These are phyloP conservation scores for Corythaixoides concolor DNA, from an alignment of 2,113 vertebrate genomes.

Conservation along the genomic window DNA sequence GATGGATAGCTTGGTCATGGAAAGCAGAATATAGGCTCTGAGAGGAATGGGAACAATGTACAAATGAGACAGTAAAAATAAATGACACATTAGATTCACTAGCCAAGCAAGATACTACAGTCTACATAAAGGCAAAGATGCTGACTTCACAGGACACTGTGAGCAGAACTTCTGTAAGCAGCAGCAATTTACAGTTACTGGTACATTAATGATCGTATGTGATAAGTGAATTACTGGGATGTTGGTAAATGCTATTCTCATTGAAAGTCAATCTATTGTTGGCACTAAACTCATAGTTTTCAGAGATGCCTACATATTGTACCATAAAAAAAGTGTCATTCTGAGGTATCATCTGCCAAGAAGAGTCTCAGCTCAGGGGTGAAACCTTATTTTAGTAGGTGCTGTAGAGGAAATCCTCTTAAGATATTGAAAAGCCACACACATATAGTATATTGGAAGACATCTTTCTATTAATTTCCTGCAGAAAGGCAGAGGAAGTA, in stretches of 20 bases:
- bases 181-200: conserved; percentile 27
- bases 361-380: conserved; percentile 1
- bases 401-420: neutral
- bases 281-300: conserved; percentile 48
- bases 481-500: neutral
- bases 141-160: conserved; percentile 57
- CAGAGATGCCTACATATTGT: conserved; percentile 22
- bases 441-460: neutral
- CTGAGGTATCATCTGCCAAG: conserved; percentile 42
- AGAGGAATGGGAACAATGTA: conserved; percentile 43
- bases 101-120: conserved; percentile 64
- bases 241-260: conserved; percentile 30
- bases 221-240: conserved; percentile 17
- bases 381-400: conserved; percentile 48
- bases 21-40: conserved; percentile 4
- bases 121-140: conserved; percentile 55
- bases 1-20: conserved; percentile 13
- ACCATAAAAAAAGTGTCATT: neutral
- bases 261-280: conserved; percentile 58
- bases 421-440: neutral
- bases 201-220: conserved; percentile 37
- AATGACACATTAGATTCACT: conserved; percentile 66
- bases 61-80: conserved; percentile 70
- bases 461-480: neutral
- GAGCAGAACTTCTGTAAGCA: conserved; percentile 18